Conservation (phyloP, 2,797 vertebrate genomes). For the Myotis daubentonii region DNA sequence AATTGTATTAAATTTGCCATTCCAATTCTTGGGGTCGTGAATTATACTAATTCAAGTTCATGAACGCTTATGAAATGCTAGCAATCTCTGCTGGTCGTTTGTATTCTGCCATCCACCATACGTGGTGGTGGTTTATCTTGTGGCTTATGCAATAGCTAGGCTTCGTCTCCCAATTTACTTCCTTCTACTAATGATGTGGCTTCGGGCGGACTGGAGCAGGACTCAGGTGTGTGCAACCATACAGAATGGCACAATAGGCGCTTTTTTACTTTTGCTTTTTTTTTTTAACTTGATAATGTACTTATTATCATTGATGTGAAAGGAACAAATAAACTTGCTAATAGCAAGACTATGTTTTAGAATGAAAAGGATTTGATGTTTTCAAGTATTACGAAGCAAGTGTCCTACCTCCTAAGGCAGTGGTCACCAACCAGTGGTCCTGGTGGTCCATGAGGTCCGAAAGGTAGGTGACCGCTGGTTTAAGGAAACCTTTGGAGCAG, state of each 20-base stretch:
- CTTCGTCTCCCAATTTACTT: not conserved
- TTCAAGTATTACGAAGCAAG: not conserved
- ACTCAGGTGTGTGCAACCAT: not conserved
- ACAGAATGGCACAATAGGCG: not conserved
- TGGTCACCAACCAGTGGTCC: no score
- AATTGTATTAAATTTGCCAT: not conserved
- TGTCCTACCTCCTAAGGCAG: not conserved
- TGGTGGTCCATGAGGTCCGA: no score
- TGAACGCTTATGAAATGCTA: not conserved
- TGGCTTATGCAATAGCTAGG: not conserved
- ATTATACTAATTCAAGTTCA: not conserved
- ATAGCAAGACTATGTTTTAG: conserved; percentile 16
- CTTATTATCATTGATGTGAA: not conserved
- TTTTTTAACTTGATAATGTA: not conserved
- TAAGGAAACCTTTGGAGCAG: no score
- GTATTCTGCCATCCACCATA: not conserved
- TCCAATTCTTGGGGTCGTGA: not conserved
- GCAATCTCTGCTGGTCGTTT: not conserved
- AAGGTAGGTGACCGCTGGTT: no score
- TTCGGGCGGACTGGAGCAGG: not conserved
- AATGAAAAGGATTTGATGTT: not conserved
- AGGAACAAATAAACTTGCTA: not conserved
- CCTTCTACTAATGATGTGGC: not conserved
- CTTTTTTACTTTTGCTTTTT: not conserved
- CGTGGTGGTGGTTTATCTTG: not conserved